phyloP scores from a whole-genome alignment of 2,888 invertebrate species.

The Parnassius glacialis region DNA sequence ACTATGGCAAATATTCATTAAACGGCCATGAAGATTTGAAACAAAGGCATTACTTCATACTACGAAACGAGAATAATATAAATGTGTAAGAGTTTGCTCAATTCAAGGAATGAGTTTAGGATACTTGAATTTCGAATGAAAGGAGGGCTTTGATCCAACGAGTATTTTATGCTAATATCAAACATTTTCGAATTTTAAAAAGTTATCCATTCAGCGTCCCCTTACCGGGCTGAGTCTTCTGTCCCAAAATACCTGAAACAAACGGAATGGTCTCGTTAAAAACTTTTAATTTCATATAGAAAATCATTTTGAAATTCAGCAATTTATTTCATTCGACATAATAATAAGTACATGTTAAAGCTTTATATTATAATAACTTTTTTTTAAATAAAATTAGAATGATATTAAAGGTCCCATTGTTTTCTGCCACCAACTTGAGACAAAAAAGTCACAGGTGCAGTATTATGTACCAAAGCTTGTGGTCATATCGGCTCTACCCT shows the following conservation, averaged over 20 bases:
- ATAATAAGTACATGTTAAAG: no score
- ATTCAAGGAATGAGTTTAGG: neutral
- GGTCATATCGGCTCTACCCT: no score
- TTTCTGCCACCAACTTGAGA: no score
- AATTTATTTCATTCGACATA: neutral
- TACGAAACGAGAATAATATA: neutral
- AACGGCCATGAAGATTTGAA: no score
- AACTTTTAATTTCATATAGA: conserved; percentile 1
- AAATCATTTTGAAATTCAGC: neutral
- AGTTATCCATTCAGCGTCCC: conserved; percentile 32
- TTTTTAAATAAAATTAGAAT: no score
- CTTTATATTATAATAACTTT: no score
- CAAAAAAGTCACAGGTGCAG: no score
- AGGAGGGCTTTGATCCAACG: conserved; percentile 42
- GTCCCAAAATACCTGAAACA: conserved; percentile 76
- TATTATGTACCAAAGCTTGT: no score
- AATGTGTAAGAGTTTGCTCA: neutral
- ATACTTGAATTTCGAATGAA: conserved; percentile 26
- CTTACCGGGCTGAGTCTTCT: conserved; percentile 54
- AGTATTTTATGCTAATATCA: conserved; percentile 57
- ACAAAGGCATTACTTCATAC: no score
- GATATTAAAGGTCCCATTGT: no score
- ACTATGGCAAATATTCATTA: no score
- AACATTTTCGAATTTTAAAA: conserved; percentile 39
- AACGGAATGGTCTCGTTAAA: conserved; percentile 33